phyloP scores from a whole-genome alignment of 2,113 vertebrate genomes.

The Ibidorhyncha struthersii region DNA sequence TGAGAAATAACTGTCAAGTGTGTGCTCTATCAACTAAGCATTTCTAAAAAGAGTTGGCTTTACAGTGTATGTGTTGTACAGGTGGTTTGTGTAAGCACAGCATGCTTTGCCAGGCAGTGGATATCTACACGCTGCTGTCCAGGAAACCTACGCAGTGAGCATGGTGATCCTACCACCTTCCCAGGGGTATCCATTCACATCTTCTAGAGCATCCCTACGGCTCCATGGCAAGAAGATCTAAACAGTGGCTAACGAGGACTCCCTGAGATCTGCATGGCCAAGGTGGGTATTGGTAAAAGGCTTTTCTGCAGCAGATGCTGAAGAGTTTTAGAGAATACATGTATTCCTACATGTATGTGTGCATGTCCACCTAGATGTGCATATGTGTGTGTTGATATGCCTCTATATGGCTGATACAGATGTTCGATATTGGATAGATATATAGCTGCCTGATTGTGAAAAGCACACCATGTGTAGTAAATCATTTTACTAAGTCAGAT shows the following conservation, averaged over 20 bases:
- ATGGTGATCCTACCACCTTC: not conserved
- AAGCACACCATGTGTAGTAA: slow-evolving; percentile 64
- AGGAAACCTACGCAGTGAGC: not conserved
- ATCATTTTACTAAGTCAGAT: slow-evolving; percentile 82
- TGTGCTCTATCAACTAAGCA: not conserved
- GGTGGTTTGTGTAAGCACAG: not conserved
- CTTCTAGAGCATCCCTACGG: not conserved
- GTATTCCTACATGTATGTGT: not conserved
- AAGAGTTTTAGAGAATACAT: not conserved
- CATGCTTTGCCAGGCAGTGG: not conserved
- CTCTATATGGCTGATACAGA: not conserved
- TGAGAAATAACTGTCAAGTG: not conserved
- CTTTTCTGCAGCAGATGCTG: not conserved
- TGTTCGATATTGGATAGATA: not conserved
- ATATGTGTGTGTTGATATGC: not conserved
- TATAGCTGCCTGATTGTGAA: slow-evolving; percentile 52
- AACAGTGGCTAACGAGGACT: not conserved
- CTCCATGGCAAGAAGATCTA: not conserved
- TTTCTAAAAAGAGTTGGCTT: not conserved
- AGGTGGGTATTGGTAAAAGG: not conserved
- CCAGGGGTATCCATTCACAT: not conserved
- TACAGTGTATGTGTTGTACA: not conserved
- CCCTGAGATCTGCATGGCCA: not conserved
- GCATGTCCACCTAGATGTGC: not conserved
- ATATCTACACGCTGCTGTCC: not conserved